Evolutionary conservation across 2,797 vertebrate species (phyloP).

Genomic region (Oophaga sylvatica): DNA sequence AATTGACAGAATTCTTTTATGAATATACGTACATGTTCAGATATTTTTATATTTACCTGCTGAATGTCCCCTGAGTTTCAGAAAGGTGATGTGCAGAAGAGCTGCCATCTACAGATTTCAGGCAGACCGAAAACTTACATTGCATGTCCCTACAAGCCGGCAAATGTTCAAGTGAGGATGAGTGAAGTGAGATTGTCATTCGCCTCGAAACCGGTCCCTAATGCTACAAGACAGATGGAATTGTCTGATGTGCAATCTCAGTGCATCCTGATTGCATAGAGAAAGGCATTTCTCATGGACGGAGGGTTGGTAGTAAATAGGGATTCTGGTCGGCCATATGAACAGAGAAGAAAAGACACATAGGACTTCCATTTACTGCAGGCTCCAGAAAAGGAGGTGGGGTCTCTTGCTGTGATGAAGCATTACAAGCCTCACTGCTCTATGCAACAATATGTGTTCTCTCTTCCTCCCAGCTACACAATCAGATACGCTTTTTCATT

Average conservation of each 20-base stretch:
- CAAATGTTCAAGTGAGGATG: constrained; percentile 37
- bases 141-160: constrained; percentile 52
- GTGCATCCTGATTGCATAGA: constrained; percentile 39
- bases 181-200: constrained; percentile 38
- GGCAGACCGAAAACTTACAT: constrained; percentile 59
- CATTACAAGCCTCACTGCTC: constrained; percentile 49
- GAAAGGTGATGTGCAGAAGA: constrained; percentile 46
- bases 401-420: constrained; percentile 37
- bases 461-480: constrained; percentile 48
- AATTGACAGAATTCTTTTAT: constrained; percentile 6
- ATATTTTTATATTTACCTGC: constrained; percentile 64
- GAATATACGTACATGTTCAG: background rate
- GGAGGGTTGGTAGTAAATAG: constrained; percentile 1
- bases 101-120: constrained; percentile 47
- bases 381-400: constrained; percentile 49
- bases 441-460: constrained; percentile 51
- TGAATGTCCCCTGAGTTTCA: constrained; percentile 57
- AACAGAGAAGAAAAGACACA: constrained; percentile 39
- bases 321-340: constrained; percentile 27
- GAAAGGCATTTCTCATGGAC: constrained; percentile 44
- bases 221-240: constrained; percentile 47
- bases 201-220: constrained; percentile 31
- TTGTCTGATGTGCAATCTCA: constrained; percentile 30
- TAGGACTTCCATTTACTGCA: constrained; percentile 57
- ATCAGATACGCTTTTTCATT: constrained; percentile 36